A percentile compares a stretch with the other conserved stretches of the same genome.
These are phyloP conservation scores for Xanthia icteritia DNA, from an alignment of 2,888 invertebrate species.

Conservation along the genomic window DNA sequence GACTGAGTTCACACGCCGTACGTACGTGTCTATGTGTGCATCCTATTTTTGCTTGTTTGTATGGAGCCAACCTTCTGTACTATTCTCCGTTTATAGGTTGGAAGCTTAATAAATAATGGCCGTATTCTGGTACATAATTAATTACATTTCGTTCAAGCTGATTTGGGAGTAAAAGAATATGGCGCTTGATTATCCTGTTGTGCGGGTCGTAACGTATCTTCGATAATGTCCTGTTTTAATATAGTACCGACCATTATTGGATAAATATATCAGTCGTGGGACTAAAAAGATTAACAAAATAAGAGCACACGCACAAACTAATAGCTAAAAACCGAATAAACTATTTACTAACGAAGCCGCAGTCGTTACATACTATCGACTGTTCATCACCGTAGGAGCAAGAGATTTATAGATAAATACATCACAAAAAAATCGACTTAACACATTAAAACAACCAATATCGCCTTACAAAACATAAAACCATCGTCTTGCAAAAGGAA, in stretches of 20 bases:
- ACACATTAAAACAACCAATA: not conserved
- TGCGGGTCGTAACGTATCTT: conserved; percentile 7
- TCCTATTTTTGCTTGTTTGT: not conserved
- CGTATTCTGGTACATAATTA: conserved; percentile 57
- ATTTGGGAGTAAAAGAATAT: conserved; percentile 25
- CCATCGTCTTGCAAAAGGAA: not conserved
- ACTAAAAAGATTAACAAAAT: not conserved
- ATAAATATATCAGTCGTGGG: not conserved
- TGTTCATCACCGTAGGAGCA: not conserved
- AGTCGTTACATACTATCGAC: too few species aligned
- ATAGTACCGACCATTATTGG: not conserved
- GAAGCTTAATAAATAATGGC: conserved; percentile 49
- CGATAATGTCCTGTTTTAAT: conserved; percentile 1
- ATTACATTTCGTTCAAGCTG: conserved; percentile 53
- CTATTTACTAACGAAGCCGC: not conserved
- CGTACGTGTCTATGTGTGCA: not conserved
- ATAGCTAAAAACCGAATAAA: not conserved
- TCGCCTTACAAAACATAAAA: not conserved
- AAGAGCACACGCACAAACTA: too few species aligned
- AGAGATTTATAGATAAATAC: not conserved
- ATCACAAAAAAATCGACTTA: not conserved
- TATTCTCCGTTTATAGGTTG: not conserved
- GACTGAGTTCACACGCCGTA: not conserved
- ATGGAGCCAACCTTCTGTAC: not conserved
- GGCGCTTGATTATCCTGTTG: conserved; percentile 23